These are phyloP conservation scores for Hippopotamyrus pictus DNA, from an alignment of 2,797 vertebrate genomes.

Conservation along the genomic window DNA sequence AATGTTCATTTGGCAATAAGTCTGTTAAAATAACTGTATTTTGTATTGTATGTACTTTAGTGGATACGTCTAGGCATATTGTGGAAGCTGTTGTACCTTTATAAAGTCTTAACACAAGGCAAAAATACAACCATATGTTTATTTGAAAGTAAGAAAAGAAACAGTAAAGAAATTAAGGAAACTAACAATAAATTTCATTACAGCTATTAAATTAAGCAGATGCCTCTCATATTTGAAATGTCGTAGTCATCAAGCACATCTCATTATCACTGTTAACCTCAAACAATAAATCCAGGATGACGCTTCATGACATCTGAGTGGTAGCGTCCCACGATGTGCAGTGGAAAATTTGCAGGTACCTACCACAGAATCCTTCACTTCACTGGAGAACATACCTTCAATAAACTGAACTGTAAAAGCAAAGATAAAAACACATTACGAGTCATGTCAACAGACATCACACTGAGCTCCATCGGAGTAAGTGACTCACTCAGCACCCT, in stretches of 20 bases:
- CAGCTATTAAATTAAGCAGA: background rate
- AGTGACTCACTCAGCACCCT: background rate
- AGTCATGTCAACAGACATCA: background rate
- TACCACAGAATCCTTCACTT: background rate
- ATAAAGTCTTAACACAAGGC: background rate
- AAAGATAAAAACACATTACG: background rate
- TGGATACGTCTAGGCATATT: background rate
- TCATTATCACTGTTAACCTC: background rate
- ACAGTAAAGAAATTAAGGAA: background rate
- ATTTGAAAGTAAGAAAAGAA: background rate
- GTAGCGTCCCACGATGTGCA: background rate
- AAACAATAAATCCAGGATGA: background rate
- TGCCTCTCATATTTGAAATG: background rate
- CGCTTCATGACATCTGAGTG: background rate
- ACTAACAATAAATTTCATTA: background rate
- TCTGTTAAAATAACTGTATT: background rate
- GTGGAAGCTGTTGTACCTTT: background rate
- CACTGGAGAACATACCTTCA: background rate
- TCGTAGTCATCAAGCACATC: background rate
- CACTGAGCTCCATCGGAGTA: background rate
- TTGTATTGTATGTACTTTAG: background rate
- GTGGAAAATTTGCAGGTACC: background rate
- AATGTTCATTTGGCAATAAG: background rate
- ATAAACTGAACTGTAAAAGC: background rate
- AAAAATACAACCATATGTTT: background rate